phyloP scores from a whole-genome alignment of 2,888 invertebrate species.

The Melanophora roralis region DNA sequence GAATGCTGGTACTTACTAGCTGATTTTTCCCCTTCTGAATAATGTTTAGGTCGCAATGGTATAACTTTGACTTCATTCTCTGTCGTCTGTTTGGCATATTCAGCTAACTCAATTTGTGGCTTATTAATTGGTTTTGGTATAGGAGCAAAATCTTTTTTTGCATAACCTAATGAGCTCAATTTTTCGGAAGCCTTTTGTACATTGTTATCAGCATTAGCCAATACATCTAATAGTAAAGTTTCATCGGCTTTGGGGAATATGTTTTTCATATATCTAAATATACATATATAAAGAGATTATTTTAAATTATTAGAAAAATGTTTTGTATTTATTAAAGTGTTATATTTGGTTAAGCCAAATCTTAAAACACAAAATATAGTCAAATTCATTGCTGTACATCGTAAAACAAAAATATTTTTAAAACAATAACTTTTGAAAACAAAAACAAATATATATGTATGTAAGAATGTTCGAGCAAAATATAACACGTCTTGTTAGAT shows the following conservation, averaged over 20 bases:
- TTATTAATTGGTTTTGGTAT: slow-evolving; percentile 79
- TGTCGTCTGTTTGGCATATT: slow-evolving; percentile 66
- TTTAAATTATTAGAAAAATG: too few species aligned
- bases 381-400: too few species aligned
- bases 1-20: slow-evolving; percentile 78
- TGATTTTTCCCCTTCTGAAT: slow-evolving; percentile 84
- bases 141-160: slow-evolving; percentile 85
- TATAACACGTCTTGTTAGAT: too few species aligned
- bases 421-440: too few species aligned
- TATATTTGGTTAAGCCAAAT: too few species aligned
- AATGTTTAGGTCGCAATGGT: slow-evolving; percentile 81
- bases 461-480: too few species aligned
- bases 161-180: slow-evolving; percentile 87
- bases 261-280: slow-evolving; percentile 89
- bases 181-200: slow-evolving; percentile 92
- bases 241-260: slow-evolving; percentile 94
- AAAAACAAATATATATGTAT: too few species aligned
- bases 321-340: too few species aligned
- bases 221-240: slow-evolving; percentile 88
- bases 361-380: too few species aligned
- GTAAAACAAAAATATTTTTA: too few species aligned
- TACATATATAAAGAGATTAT: neutral
- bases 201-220: slow-evolving; percentile 92
- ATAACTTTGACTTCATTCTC: slow-evolving; percentile 68
- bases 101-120: slow-evolving; percentile 70